phyloP scores from a whole-genome alignment of 1,140 invertebrate species.

The Copidosoma floridanum region DNA sequence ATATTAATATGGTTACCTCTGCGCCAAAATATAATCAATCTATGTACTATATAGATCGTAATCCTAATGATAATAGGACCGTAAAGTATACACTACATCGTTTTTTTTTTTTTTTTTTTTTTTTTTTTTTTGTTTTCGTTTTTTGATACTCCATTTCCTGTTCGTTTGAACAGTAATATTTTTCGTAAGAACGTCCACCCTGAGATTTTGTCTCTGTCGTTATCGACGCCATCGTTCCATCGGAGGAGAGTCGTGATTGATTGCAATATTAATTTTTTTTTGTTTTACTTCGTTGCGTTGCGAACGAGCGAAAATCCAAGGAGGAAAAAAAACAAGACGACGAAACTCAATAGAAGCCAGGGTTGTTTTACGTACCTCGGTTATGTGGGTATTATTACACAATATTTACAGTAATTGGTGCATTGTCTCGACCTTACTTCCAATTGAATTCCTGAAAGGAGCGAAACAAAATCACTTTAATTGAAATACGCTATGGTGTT shows the following conservation, averaged over 20 bases:
- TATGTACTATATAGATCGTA: not conserved
- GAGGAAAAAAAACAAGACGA: conserved; percentile 7
- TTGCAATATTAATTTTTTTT: too few relatives aligned
- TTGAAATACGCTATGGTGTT: too few relatives aligned
- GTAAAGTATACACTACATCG: not conserved
- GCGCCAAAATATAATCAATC: conserved; percentile 8
- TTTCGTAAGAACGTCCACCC: too few relatives aligned
- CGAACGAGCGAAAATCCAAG: not conserved
- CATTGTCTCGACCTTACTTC: conserved; percentile 33
- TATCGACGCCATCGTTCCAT: too few relatives aligned
- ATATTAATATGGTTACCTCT: conserved; percentile 1
- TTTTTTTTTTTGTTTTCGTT: not conserved
- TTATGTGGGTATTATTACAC: conserved; percentile 48
- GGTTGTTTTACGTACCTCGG: conserved; percentile 26
- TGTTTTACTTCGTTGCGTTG: not conserved
- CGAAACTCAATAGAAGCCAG: conserved; percentile 34
- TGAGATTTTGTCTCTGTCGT: too few relatives aligned
- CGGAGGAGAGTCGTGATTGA: too few relatives aligned
- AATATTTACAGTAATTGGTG: conserved; percentile 48
- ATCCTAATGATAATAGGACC: conserved; percentile 9
- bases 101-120: not conserved
- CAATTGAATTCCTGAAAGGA: conserved; percentile 45
- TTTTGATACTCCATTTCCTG: not conserved
- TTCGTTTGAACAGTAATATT: too few relatives aligned
- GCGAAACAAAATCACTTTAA: conserved; percentile 4